Conservation (phyloP, 2,113 vertebrate species). For the Tupaia tana region DNA sequence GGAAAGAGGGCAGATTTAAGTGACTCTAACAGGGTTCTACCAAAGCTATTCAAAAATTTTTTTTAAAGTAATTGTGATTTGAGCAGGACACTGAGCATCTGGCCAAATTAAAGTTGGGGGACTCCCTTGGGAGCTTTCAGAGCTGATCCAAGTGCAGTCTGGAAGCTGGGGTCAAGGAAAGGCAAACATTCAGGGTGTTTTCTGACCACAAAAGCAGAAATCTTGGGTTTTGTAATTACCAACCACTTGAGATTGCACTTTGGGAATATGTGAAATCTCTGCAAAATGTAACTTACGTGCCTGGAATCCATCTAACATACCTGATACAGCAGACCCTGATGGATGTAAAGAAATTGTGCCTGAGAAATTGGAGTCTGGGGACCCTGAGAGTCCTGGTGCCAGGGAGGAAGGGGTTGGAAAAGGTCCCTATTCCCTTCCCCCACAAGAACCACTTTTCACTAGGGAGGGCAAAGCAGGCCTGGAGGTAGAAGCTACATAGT, state of each 20-base stretch:
- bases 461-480: slow-evolving; percentile 44
- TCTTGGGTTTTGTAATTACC: slow-evolving; percentile 70
- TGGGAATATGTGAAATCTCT: slow-evolving; percentile 75
- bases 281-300: slow-evolving; percentile 68
- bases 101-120: slow-evolving; percentile 60
- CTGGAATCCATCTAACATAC: slow-evolving; percentile 63
- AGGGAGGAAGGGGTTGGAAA: slow-evolving; percentile 42
- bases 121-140: slow-evolving; percentile 57
- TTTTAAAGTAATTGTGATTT: slow-evolving; percentile 42
- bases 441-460: slow-evolving; percentile 51
- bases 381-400: slow-evolving; percentile 51
- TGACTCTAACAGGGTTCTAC: slow-evolving; percentile 17
- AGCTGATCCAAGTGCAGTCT: slow-evolving; percentile 34
- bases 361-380: slow-evolving; percentile 66
- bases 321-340: slow-evolving; percentile 29
- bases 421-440: background rate
- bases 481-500: slow-evolving; percentile 54
- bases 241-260: slow-evolving; percentile 48
- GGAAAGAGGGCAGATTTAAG: background rate
- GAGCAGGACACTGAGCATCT: slow-evolving; percentile 69
- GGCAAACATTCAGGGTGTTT: slow-evolving; percentile 48
- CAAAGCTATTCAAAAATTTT: slow-evolving; percentile 48
- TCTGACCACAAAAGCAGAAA: slow-evolving; percentile 63
- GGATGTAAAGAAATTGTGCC: slow-evolving; percentile 64
- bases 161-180: slow-evolving; percentile 70